phyloP scores from a whole-genome alignment of 53 echinoderm and acorn worm genomes.

The Astropecten irregularis region DNA sequence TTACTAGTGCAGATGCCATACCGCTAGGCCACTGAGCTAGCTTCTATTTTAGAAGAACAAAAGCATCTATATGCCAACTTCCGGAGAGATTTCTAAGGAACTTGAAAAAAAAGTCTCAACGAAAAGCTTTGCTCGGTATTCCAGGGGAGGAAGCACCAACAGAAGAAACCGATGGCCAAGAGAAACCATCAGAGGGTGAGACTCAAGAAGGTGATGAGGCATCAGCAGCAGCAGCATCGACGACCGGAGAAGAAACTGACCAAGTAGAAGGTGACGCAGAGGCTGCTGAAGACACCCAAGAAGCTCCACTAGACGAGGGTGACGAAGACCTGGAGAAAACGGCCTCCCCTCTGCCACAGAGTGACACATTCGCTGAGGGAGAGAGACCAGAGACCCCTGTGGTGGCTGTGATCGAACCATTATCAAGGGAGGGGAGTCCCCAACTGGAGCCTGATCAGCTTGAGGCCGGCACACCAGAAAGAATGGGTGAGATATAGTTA shows the following conservation, averaged over 20 bases:
- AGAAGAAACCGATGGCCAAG: slow-evolving; percentile 34
- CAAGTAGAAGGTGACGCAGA: slow-evolving; percentile 41
- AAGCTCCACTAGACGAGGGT: background rate
- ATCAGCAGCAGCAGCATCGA: background rate
- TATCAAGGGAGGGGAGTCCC: slow-evolving; percentile 96
- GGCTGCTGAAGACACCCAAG: slow-evolving; percentile 16
- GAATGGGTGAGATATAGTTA: slow-evolving; percentile 61
- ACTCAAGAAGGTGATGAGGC: slow-evolving; percentile 18
- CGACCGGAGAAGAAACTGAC: background rate
- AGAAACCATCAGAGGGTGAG: slow-evolving; percentile 26
- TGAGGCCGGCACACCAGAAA: slow-evolving; percentile 83
- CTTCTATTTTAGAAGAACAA: too few species aligned
- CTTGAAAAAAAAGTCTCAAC: too few species aligned
- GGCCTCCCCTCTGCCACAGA: slow-evolving; percentile 85
- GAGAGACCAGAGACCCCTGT: slow-evolving; percentile 95
- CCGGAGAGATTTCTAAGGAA: too few species aligned
- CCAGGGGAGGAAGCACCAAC: slow-evolving; percentile 53
- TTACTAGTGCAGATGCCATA: too few species aligned
- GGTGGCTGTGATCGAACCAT: slow-evolving; percentile 88
- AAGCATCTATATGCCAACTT: too few species aligned
- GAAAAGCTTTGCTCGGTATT: too few species aligned
- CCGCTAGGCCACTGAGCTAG: too few species aligned
- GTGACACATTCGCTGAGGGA: slow-evolving; percentile 96
- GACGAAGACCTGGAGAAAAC: slow-evolving; percentile 54
- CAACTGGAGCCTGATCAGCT: slow-evolving; percentile 63